A percentile compares a stretch with the other conserved stretches of the same genome.
phyloP scores from a whole-genome alignment of 2,888 invertebrate species.

The Carterocephalus palaemon region DNA sequence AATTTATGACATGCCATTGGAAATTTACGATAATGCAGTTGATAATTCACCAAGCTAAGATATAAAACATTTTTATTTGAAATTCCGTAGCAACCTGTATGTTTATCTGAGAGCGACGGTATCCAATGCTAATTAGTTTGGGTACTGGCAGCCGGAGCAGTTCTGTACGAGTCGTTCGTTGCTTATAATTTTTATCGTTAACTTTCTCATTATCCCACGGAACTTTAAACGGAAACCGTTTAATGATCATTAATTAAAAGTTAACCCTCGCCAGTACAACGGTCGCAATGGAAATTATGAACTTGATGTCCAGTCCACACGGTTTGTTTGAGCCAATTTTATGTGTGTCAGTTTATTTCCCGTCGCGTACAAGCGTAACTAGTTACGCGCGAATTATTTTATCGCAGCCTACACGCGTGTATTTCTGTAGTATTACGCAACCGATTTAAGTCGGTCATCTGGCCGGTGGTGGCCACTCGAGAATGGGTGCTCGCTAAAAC shows the following conservation, averaged over 20 bases:
- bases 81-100: constrained; percentile 37
- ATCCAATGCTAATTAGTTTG: constrained; percentile 46
- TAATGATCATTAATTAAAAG: constrained; percentile 35
- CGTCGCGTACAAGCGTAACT: constrained; percentile 12
- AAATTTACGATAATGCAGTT: constrained; percentile 1
- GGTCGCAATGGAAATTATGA: constrained; percentile 9
- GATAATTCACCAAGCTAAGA: constrained; percentile 8
- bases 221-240: constrained; percentile 38
- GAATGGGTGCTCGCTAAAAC: constrained; percentile 51
- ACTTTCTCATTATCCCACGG: constrained; percentile 43
- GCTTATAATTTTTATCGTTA: constrained; percentile 44
- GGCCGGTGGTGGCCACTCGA: constrained; percentile 51
- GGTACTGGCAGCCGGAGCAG: constrained; percentile 39
- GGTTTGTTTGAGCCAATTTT: constrained; percentile 4
- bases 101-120: constrained; percentile 31
- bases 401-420: constrained; percentile 33
- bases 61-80: constrained; percentile 2
- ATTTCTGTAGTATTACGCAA: constrained; percentile 64
- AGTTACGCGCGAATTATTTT: constrained; percentile 17
- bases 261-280: constrained; percentile 6
- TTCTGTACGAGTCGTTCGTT: constrained; percentile 33
- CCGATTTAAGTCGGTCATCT: constrained; percentile 67
- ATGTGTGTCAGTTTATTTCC: constrained; percentile 2
- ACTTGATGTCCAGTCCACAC: not conserved
- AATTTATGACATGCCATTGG: constrained; percentile 19